Base-by-base conservation (phyloP, 2,797 vertebrate genomes). In the Eulemur albifrons region DNA sequence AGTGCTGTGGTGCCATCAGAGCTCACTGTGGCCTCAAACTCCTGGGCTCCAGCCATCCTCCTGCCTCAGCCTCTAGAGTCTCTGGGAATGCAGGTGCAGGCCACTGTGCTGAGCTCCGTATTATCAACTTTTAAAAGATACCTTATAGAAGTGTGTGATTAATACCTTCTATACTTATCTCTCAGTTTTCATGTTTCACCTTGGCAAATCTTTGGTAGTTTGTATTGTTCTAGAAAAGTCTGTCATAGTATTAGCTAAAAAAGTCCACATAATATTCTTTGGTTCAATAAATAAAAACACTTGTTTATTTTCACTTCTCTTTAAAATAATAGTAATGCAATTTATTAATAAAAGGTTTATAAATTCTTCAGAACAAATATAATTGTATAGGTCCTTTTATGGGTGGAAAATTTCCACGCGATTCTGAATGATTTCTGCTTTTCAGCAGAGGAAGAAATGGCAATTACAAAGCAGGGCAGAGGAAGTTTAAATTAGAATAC, bases 401-500 rank as follows among this genome's bases (percentile, higher is more conserved):
- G 50, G 27, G 20, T 70, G 17, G 30, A 35, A n/a, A 5, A 72
- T 17, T 63, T 72, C 40, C 35, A 80, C 3, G 35, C 27, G 18
- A 61, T 70, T 90, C 14, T 20, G 21, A 61, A 88, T 7, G 43
- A 63, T 6, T n/a, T 63, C 61, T n/a, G 32, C 14, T 63, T 17
- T 63, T n/a, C 30, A 65, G 13, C 7, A 85, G 10, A 80, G 23
- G 30, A n/a, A 73, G 59, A 20, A 48, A 25, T 43, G 17, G 20
- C 23, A 38, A 30, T 76, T n/a, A 35, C 9, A 32, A 52, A 77
- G 9, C 11, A 40, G 4, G 2, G 40, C 2, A 12, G 18, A 11
- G 6, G 27, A 50, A 7, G 61, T 5, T 30, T 50, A 21, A 1
- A 4, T 12, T 23, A 40, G n/a, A 43, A 6, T 3, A 1, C 7